A percentile compares a stretch with the other conserved stretches of the same genome.
These are phyloP conservation scores for Caenorhabditis auriculariae DNA, from an alignment of 2,888 invertebrate genomes.

Conservation along the genomic window DNA sequence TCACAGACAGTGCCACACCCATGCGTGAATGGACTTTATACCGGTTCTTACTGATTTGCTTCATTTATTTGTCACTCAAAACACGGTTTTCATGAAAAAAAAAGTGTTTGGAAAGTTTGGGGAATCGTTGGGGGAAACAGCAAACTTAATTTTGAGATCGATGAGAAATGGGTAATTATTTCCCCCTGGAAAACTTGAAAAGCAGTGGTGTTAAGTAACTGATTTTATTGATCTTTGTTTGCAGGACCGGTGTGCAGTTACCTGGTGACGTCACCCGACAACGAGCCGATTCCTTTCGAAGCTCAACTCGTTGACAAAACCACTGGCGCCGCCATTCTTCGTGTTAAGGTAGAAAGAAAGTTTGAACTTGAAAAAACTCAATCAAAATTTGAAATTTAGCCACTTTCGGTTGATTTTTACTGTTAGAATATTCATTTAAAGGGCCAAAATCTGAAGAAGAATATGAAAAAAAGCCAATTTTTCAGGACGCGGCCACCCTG, in stretches of 20 bases:
- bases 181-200: no score
- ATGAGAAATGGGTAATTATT: no score
- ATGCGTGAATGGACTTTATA: no score
- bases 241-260: conserved; percentile 60
- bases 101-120: no score
- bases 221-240: conserved; percentile 11
- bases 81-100: no score
- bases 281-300: conserved; percentile 48
- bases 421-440: conserved; percentile 1
- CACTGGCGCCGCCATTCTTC: conserved; percentile 54
- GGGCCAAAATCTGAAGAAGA: background rate
- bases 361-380: no score
- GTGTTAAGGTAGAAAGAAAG: conserved; percentile 55
- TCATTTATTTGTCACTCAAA: no score
- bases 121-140: no score
- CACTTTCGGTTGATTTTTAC: background rate
- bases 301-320: conserved; percentile 53
- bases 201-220: no score
- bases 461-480: background rate
- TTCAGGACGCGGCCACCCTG: conserved; percentile 40
- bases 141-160: no score
- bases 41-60: no score
- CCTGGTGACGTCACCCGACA: conserved; percentile 39
- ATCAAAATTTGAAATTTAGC: background rate
- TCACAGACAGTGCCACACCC: no score